Evolutionary conservation across 2,113 vertebrate species (phyloP), one percentile per base, ranked within the genome.

Genomic region (Epinephelus moara): DNA sequence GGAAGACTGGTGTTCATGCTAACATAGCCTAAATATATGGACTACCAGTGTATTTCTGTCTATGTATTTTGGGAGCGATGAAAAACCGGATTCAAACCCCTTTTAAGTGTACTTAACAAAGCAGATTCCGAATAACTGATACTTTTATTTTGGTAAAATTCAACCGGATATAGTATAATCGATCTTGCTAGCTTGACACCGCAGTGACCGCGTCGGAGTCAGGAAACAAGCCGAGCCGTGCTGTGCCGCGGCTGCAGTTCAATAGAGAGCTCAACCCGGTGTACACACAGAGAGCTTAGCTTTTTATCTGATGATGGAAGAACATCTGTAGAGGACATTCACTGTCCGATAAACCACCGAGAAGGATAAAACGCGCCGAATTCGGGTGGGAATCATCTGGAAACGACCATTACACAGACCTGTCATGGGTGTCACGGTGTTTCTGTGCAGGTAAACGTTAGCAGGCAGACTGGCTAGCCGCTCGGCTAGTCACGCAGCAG

Each of bases 381-480:
- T 15, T 11, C 49, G 1, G 63, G 53, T 40, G 72, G 73, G 52
- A 75, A 21, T 3, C 25, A 12, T 4, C 19, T 10, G 67, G 57
- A 61, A 14, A 0, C 33, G 14, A 9, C 62, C 19, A 30, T 3
- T 8, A 8, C 60, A 10, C 15, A 3, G 57, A 79, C 33, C 70
- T 70, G 81, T 52, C 78, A 60, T 23, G 84, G 64, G 62, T 49
- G 75, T 72, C 68, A 2, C 85, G 64, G 80, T 73, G 71, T 3
- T 19, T 17, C 50, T 6, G 57, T 40, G 73, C 91, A 88, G 89
- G 87, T 89, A 88, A 1, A 66, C 70, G 67, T 76, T 78, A 70
- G 78, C 78, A 55, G 62, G 63, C 57, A 55, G 30, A 72, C 52
- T 2, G 40, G 64, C 68, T 86, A 85, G 84, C 69, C 1, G 60